Conservation (phyloP, 2,113 vertebrate species). For the Xiphophorus hellerii region DNA sequence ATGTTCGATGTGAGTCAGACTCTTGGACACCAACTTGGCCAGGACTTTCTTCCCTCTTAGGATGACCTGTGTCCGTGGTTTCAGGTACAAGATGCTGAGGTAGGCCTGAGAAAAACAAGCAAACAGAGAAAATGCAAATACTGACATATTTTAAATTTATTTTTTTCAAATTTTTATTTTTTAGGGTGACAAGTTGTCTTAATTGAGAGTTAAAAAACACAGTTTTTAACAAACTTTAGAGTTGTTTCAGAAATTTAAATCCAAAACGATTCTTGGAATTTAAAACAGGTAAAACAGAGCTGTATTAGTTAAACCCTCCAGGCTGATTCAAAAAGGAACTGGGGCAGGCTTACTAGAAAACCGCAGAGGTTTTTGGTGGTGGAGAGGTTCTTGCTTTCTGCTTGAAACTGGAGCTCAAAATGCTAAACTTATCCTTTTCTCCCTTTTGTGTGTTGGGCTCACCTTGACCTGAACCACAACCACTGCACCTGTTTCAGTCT, state of each 20-base stretch:
- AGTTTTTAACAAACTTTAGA: not conserved
- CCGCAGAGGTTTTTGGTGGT: conserved; percentile 10
- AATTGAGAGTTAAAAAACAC: too few relatives aligned
- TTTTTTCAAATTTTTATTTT: too few relatives aligned
- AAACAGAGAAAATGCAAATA: conserved; percentile 1
- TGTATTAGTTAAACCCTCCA: not conserved
- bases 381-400: not conserved
- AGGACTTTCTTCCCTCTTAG: conserved; percentile 82
- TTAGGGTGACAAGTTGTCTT: too few relatives aligned
- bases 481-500: not conserved
- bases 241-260: not conserved
- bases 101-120: conserved; percentile 74
- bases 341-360: conserved; percentile 29
- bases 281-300: not conserved
- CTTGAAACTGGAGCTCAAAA: conserved; percentile 4
- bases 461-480: conserved; percentile 31
- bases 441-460: not conserved
- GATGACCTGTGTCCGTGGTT: conserved; percentile 83
- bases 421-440: not conserved
- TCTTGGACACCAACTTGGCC: conserved; percentile 82
- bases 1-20: conserved; percentile 79
- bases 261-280: not conserved
- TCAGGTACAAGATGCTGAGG: conserved; percentile 86
- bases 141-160: not conserved
- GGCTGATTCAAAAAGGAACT: not conserved